Evolutionary conservation across 2,888 invertebrate species (phyloP).

Genomic region (Phyllotreta striolata): DNA sequence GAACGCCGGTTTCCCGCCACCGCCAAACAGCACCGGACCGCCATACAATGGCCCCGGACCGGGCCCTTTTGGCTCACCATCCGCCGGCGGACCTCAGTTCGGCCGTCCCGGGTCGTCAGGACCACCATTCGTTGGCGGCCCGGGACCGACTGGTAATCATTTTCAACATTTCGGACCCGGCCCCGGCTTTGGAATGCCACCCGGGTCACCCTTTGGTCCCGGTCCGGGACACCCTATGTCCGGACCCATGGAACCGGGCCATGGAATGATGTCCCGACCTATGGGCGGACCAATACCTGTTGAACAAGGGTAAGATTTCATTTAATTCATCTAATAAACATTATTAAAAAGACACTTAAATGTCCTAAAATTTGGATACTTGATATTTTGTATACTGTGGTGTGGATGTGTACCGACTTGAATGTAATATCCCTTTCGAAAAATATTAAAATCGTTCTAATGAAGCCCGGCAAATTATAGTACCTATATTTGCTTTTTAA

Average conservation of each 20-base stretch:
- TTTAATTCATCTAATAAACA: conserved; percentile 8
- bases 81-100: conserved; percentile 69
- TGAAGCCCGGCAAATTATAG: too few species aligned
- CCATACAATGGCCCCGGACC: conserved; percentile 74
- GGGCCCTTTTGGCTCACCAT: conserved; percentile 71
- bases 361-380: too few species aligned
- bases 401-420: too few species aligned
- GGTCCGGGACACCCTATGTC: conserved; percentile 69
- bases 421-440: too few species aligned
- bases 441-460: too few species aligned
- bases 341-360: background rate
- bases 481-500: too few species aligned
- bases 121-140: conserved; percentile 73
- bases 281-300: conserved; percentile 80
- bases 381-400: too few species aligned
- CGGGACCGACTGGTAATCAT: conserved; percentile 74
- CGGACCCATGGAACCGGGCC: conserved; percentile 70
- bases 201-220: conserved; percentile 75
- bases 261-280: conserved; percentile 68
- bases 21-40: conserved; percentile 67
- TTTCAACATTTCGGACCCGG: conserved; percentile 71
- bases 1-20: conserved; percentile 65
- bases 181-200: conserved; percentile 72
- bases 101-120: conserved; percentile 73
- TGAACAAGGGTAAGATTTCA: conserved; percentile 73